Base-by-base conservation (phyloP, 2,888 invertebrate species). In the Prosapia bicincta region DNA sequence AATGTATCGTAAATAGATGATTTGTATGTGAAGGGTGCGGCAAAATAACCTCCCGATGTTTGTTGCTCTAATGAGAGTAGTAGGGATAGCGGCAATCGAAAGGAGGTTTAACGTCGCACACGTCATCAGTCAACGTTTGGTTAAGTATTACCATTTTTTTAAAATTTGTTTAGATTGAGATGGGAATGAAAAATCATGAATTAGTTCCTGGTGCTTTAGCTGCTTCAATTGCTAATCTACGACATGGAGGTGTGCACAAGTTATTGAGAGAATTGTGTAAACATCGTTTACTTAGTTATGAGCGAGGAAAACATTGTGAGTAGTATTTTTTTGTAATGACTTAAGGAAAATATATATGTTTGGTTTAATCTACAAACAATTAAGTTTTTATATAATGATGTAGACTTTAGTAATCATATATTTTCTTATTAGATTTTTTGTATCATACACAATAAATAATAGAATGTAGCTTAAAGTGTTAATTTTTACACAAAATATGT, bases 151-250 rank as follows among this genome's bases (percentile, higher is more conserved):
- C 65, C n/a, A n/a, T n/a, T n/a, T n/a, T n/a, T n/a, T 30, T 74
- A 24, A 30, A 23, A 20, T 28, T 73, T 26, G 76, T 82, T 65
- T 81, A 97, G 96, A 93, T 99, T 83, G 99, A 99, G 89, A 98
- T 98, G 98, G 99, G 99, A n/a, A 97, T 99, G 98, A 98, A 97
- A 84, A 99, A 99, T 85, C 99, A 99, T 83, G 99, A 99, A 85
- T 85, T 99, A 5, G 99, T 99, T 0, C 98, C 99, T 0, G 92
- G 92, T 0, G 89, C 93, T 0, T 86, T 99, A 66, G 93, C 95
- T 3, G 96, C 97, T 0, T 92, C 95, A 3, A 97, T 99, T 82
- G 98, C 99, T 3, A 95, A 95, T 84, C 88, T 99, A 0, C 92
- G 94, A 79, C 91, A 95, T 79, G 98, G 99, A 1, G 99, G 98